A percentile compares a stretch with the other conserved stretches of the same genome.
Conservation (phyloP, 2,797 vertebrate genomes). For the Craterocephalus amniculus region DNA sequence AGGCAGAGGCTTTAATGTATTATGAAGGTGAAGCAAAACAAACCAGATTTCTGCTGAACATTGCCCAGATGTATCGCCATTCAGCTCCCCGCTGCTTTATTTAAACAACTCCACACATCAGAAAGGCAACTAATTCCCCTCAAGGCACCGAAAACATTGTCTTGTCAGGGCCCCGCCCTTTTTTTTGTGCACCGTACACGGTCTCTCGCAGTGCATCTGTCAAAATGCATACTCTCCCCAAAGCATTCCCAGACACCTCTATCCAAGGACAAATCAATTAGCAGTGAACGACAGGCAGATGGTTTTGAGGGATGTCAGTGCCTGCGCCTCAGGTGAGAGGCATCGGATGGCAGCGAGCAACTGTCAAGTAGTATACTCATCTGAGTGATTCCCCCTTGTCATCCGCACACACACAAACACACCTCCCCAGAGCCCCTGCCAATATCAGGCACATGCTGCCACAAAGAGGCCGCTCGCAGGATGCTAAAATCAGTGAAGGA, state of each 20-base stretch:
- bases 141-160: constrained; percentile 12
- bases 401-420: constrained; percentile 13
- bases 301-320: constrained; percentile 79
- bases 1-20: constrained; percentile 39
- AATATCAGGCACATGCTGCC: constrained; percentile 53
- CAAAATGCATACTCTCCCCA: constrained; percentile 63
- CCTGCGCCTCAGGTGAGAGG: constrained; percentile 79
- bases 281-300: constrained; percentile 74
- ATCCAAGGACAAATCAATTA: constrained; percentile 86
- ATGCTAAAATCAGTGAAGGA: constrained; percentile 44
- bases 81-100: constrained; percentile 43
- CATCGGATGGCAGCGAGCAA: constrained; percentile 63
- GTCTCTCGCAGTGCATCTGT: constrained; percentile 55
- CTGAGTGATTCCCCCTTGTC: constrained; percentile 60
- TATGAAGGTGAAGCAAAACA: constrained; percentile 45
- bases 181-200: constrained; percentile 30
- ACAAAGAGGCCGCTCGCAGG: constrained; percentile 56
- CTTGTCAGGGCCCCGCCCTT: constrained; percentile 39
- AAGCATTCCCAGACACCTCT: constrained; percentile 61
- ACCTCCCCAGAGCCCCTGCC: constrained; percentile 52
- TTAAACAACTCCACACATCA: constrained; percentile 54
- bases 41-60: constrained; percentile 17
- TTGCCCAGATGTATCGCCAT: constrained; percentile 17
- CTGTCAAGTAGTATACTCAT: constrained; percentile 76
- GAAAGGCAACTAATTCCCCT: constrained; percentile 53